Conservation (phyloP, 1,140 invertebrate species). For the Philotrypesis tridentata region DNA sequence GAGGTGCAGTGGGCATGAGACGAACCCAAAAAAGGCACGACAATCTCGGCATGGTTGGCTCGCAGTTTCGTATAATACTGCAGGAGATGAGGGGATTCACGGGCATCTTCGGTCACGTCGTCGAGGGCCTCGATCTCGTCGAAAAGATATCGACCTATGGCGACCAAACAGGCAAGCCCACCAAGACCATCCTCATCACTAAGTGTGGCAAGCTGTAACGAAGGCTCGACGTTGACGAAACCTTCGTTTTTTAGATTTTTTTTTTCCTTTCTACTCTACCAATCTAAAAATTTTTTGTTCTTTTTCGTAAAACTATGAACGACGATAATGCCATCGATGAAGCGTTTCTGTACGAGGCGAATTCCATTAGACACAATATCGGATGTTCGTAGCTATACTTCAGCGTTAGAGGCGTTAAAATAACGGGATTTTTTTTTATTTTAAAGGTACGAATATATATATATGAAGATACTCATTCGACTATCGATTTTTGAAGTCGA, state of each 20-base stretch:
- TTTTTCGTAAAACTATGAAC: slow-evolving; percentile 18
- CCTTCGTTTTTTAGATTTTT: slow-evolving; percentile 34
- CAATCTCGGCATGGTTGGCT: slow-evolving; percentile 86
- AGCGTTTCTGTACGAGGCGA: slow-evolving; percentile 18
- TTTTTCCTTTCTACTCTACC: slow-evolving; percentile 19
- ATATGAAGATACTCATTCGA: not conserved
- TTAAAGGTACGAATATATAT: not conserved
- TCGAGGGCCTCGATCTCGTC: slow-evolving; percentile 86
- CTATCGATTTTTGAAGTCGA: not conserved
- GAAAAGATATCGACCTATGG: slow-evolving; percentile 86
- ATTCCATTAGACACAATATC: not conserved
- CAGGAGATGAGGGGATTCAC: slow-evolving; percentile 88
- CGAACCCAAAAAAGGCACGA: slow-evolving; percentile 87
- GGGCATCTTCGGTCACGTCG: slow-evolving; percentile 87
- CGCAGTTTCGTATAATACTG: slow-evolving; percentile 87
- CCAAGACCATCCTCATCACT: slow-evolving; percentile 82
- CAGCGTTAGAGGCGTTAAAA: not conserved
- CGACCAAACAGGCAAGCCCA: slow-evolving; percentile 85
- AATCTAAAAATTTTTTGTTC: slow-evolving; percentile 1
- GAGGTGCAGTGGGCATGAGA: slow-evolving; percentile 88
- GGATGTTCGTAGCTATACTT: not conserved
- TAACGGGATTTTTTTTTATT: not conserved
- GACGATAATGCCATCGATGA: slow-evolving; percentile 1
- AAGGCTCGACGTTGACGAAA: slow-evolving; percentile 37
- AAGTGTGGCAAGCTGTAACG: slow-evolving; percentile 84